Evolutionary conservation across 2,888 invertebrate species (phyloP), one percentile per base, ranked within the genome.

Genomic region (Drepanosiphum platanoidis): DNA sequence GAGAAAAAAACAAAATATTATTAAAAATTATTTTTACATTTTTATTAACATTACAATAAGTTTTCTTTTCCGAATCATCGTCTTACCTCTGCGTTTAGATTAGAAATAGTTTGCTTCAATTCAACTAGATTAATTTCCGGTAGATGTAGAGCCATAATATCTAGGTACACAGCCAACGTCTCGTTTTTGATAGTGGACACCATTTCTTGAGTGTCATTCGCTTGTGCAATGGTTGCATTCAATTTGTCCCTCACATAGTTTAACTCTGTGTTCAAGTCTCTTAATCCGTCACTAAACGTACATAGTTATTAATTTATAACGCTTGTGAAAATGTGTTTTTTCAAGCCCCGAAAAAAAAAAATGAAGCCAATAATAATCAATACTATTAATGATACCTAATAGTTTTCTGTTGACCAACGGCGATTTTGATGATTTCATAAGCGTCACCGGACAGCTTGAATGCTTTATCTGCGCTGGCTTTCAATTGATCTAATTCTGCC

Each of bases 381-480:
- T 46, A 5, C 15, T 13, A 30, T 71, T 18, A 15, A 42, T 30
- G 5, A 89, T 90, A 93, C 93, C 92, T 93, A 66, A 94, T 94
- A 89, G 94, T 94, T 66, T 93, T 92, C 88, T 95, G 95, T 88
- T 94, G 92, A 27, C 92, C 93, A 72, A 95, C 93, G 0, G 95
- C 94, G 87, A 94, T 94, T 88, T 94, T 95, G 0, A 96, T 96
- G 74, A 95, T 91, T 87, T 94, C 93, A 88, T 95, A 94, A 0
- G 97, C 97, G 87, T 94, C 93, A 11, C 92, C 91, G 0, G 97
- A 96, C 0, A 94, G 94, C 88, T 96, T 95, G 87, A 94, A 93
- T 0, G 97, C 96, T 88, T 94, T 93, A 87, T 94, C 93, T 0
- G 96, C 95, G 72, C 94, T 92, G 70, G 92, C 92, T 87, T 93